Conservation (phyloP, 2,888 invertebrate genomes). For the Tanytarsus gracilentus region DNA sequence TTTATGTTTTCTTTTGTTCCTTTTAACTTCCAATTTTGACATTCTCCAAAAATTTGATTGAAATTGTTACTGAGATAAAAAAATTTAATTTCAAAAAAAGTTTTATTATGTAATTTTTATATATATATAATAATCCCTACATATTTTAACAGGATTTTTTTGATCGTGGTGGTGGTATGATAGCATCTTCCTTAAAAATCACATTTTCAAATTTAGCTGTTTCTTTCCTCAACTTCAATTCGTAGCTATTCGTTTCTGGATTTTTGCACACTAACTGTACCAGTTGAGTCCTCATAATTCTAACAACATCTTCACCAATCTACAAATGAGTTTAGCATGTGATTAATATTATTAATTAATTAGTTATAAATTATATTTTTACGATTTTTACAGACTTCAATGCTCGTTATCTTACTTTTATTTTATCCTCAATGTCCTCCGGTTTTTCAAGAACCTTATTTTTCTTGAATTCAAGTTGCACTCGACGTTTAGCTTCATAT, state of each 20-base stretch:
- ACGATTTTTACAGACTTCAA: background rate
- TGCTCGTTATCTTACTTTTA: background rate
- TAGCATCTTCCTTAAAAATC: constrained; percentile 6
- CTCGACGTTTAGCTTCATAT: background rate
- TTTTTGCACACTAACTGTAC: constrained; percentile 12
- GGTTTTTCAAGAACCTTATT: background rate
- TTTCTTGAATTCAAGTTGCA: constrained; percentile 11
- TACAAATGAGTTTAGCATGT: background rate
- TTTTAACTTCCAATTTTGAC: too few relatives aligned
- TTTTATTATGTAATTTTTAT: background rate
- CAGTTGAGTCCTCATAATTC: constrained; percentile 3
- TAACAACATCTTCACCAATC: constrained; percentile 9
- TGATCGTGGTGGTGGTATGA: background rate
- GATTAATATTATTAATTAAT: background rate
- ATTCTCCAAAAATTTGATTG: too few relatives aligned
- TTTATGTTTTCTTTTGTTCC: too few relatives aligned
- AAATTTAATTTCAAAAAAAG: too few relatives aligned
- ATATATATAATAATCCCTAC: background rate
- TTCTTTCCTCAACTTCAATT: constrained; percentile 5
- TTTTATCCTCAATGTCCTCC: constrained; percentile 4
- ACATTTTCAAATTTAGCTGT: constrained; percentile 12
- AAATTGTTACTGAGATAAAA: too few relatives aligned
- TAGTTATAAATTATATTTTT: background rate
- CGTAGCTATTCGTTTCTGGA: constrained; percentile 5
- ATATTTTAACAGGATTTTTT: background rate